Evolutionary conservation across 2,113 vertebrate species (phyloP).

Genomic region (Alaudala cheleensis): DNA sequence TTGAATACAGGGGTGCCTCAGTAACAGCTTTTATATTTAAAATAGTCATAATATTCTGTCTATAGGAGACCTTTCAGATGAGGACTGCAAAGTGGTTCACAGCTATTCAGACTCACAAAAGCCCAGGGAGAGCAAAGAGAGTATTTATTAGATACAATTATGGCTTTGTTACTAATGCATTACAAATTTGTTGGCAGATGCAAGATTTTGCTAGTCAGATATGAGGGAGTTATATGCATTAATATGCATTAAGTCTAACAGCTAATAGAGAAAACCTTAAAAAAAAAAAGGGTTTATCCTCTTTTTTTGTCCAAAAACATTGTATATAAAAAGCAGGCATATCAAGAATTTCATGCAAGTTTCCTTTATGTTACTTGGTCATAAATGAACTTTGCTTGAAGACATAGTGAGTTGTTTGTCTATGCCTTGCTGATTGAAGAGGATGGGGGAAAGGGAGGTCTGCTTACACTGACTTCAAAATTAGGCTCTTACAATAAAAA

Average conservation of each 20-base stretch:
- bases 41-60: constrained; percentile 26
- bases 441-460: neutral
- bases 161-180: neutral
- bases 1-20: neutral
- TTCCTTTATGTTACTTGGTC: neutral
- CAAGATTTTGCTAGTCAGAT: neutral
- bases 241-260: neutral
- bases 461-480: neutral
- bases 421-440: neutral
- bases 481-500: neutral
- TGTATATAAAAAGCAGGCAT: neutral
- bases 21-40: constrained; percentile 4
- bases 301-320: neutral
- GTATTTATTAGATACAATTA: constrained; percentile 32
- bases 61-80: constrained; percentile 15
- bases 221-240: neutral
- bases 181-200: neutral
- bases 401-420: neutral
- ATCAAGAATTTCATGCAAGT: neutral
- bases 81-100: constrained; percentile 11
- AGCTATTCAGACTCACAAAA: constrained; percentile 45
- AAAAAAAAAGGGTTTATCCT: neutral
- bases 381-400: neutral
- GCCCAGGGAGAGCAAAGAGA: neutral
- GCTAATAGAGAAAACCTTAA: neutral